These are phyloP conservation scores for Enteromius trimaculatus DNA, from an alignment of 2,797 vertebrate genomes.

Conservation along the genomic window DNA sequence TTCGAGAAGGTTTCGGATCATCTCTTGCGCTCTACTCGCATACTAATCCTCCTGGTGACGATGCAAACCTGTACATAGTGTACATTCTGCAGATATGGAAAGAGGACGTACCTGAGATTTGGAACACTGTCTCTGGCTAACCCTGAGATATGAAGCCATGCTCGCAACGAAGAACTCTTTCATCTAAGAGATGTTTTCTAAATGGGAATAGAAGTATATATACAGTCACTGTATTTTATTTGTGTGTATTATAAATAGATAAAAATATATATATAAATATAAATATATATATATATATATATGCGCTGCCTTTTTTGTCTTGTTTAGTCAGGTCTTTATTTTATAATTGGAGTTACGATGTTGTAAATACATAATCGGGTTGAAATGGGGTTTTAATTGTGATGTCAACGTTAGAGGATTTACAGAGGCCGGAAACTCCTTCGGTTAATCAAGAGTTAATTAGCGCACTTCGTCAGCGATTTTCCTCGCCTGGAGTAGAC, in stretches of 20 bases:
- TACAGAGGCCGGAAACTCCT: conserved; percentile 9
- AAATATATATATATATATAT: conserved; percentile 56
- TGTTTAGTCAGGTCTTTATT: conserved; percentile 48
- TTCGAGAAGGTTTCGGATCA: neutral
- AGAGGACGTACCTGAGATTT: conserved; percentile 30
- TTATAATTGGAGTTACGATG: conserved; percentile 45
- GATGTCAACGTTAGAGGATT: conserved; percentile 57
- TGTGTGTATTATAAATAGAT: conserved; percentile 62
- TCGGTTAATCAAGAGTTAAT: conserved; percentile 22
- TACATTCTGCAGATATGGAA: conserved; percentile 58
- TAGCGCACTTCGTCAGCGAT: conserved; percentile 35
- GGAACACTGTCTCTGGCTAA: conserved; percentile 38
- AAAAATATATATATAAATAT: conserved; percentile 43
- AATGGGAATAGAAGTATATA: conserved; percentile 63
- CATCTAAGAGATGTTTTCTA: conserved; percentile 63
- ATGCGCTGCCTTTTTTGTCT: conserved; percentile 50
- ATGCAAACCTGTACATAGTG: conserved; percentile 60
- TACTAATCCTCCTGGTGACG: conserved; percentile 13
- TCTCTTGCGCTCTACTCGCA: neutral
- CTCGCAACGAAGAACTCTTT: conserved; percentile 55
- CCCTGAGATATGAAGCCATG: conserved; percentile 40
- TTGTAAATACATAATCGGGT: conserved; percentile 60
- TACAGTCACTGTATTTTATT: conserved; percentile 58
- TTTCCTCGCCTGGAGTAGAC: conserved; percentile 12
- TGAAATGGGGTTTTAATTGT: conserved; percentile 70